Percentiles rank a stretch among this genome's conserved stretches.
phyloP scores from a whole-genome alignment of 2,888 invertebrate species.

The Chloroclystis v-ata region DNA sequence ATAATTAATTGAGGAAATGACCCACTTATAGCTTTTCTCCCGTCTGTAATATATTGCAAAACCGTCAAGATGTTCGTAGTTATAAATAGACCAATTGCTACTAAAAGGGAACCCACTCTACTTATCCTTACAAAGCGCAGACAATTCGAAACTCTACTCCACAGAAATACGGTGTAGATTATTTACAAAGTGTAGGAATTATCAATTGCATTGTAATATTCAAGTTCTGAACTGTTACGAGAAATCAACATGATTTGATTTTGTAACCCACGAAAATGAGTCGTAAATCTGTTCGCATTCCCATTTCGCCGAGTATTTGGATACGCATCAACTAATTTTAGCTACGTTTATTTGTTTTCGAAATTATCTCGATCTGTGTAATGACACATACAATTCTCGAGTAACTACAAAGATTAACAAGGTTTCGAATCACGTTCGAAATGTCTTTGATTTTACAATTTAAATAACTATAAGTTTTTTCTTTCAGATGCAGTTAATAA shows the following conservation, averaged over 20 bases:
- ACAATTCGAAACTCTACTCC: neutral
- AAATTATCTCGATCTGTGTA: conserved; percentile 11
- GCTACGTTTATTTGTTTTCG: conserved; percentile 18
- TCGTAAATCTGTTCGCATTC: conserved; percentile 25
- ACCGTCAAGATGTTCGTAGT: conserved; percentile 11
- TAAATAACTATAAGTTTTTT: neutral
- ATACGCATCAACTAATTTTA: conserved; percentile 24
- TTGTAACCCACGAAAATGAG: conserved; percentile 17
- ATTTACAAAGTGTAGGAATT: neutral
- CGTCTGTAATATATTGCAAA: conserved; percentile 26
- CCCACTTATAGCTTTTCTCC: conserved; percentile 41
- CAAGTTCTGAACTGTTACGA: too few relatives aligned
- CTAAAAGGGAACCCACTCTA: conserved; percentile 2
- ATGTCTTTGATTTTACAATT: too few relatives aligned
- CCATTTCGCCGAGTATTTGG: conserved; percentile 19
- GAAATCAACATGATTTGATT: conserved; percentile 3
- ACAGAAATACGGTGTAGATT: neutral
- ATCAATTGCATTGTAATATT: too few relatives aligned
- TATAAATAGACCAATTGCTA: conserved; percentile 1
- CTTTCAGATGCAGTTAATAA: conserved; percentile 76
- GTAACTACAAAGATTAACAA: too few relatives aligned
- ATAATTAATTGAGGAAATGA: conserved; percentile 66
- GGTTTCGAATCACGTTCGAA: too few relatives aligned
- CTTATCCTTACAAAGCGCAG: neutral
- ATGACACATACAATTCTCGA: neutral